Percentiles rank a stretch among this genome's conserved stretches.
Evolutionary conservation across 2,113 vertebrate genomes (phyloP).

Genomic region (Tringa solitaria): DNA sequence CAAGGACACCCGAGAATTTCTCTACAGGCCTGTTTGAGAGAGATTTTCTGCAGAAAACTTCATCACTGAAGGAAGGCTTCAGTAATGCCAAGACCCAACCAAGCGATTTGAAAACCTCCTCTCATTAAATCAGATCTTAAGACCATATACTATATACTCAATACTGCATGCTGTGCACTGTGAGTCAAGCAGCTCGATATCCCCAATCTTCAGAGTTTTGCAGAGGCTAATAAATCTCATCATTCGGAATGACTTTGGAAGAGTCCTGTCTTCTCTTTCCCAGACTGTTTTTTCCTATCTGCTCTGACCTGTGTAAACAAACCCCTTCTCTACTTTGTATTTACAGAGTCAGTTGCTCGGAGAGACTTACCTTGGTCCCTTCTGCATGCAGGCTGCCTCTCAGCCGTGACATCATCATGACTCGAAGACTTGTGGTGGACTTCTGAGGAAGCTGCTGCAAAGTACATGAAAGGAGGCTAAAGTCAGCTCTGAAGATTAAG

Average conservation of each 20-base stretch:
- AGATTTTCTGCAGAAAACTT: not conserved
- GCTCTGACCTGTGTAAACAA: not conserved
- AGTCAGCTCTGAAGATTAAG: slow-evolving; percentile 23
- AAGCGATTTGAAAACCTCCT: not conserved
- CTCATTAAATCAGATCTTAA: not conserved
- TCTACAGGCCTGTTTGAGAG: not conserved
- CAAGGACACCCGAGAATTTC: not conserved
- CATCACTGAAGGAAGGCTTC: not conserved
- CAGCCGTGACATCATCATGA: not conserved
- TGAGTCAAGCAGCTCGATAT: not conserved
- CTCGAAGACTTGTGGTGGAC: not conserved
- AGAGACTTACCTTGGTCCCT: not conserved
- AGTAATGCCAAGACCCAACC: not conserved
- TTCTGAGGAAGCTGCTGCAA: slow-evolving; percentile 1
- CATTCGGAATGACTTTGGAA: not conserved
- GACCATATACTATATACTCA: not conserved
- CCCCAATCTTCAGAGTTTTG: not conserved
- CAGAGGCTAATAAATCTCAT: not conserved
- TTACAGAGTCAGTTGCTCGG: not conserved
- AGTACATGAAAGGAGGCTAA: slow-evolving; percentile 8
- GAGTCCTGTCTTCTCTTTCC: not conserved
- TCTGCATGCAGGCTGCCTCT: not conserved
- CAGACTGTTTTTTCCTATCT: not conserved
- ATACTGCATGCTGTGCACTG: not conserved
- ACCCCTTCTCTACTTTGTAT: not conserved